Base-by-base conservation (phyloP, 2,113 vertebrate genomes). In the Bos indicus region DNA sequence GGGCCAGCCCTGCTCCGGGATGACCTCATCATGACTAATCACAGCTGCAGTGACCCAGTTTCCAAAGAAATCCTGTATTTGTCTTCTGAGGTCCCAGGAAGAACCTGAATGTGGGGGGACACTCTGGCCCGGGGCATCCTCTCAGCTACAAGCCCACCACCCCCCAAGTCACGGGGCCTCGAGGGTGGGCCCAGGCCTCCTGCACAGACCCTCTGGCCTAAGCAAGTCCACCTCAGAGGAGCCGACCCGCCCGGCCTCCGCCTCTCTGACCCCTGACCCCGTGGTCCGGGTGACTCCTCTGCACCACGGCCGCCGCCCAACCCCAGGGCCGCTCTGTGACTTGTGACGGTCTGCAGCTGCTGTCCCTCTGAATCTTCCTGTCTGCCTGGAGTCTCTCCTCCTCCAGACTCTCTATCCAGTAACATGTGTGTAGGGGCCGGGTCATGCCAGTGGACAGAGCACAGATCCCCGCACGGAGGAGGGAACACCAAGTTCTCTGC, bases 401-500 rank as follows among this genome's bases (percentile, higher is more conserved):
- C 33, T 13, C 26, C 81, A 48, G 30, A 59, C 4, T 71, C 4
- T 2, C 17, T 2, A 4, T 2, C 26, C 30, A 26, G 59, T 2
- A 59, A 28, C 21, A 16, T 0, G 14, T 1, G 2, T 21, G 33
- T 1, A 9, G 28, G 51, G 16, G 36, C 62, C 6, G 8, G n/a
- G 10, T 28, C 43, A 7, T 4, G 1, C 46, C 21, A 10, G 17
- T 3, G 13, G 30, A 2, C 26, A 19, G 16, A 7, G 10, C 56
- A 23, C 54, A 33, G 28, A 28, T 9, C 14, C 11, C 59, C 33
- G 36, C 2, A 3, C 2, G 0, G 3, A 1, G 5, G 52, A 78
- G 56, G 40, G 21, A 2, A 23, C 11, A 9, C 12, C 13, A 8
- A 26, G n/a, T 4, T 54, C 80, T 43, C 81, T 6, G 17, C 23